These are phyloP conservation scores for Desmodus rotundus DNA, from an alignment of 2,113 vertebrate species.

Conservation along the genomic window DNA sequence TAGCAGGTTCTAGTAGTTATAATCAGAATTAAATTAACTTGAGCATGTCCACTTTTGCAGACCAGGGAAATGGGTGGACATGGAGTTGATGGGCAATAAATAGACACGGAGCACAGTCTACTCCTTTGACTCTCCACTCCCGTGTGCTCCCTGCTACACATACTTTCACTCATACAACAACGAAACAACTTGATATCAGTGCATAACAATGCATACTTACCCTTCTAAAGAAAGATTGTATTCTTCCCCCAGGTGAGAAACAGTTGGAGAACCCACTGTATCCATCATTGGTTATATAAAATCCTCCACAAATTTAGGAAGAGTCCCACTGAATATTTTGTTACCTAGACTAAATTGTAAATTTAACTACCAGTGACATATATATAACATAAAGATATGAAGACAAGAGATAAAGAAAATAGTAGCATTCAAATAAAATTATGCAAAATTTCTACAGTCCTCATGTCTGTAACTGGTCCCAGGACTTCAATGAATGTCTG, in stretches of 20 bases:
- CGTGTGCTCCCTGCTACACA: neutral
- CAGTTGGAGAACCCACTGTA: neutral
- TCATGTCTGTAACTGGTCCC: neutral
- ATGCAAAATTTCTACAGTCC: neutral
- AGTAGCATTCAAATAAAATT: neutral
- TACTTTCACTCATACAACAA: neutral
- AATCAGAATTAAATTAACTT: neutral
- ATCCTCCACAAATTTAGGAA: neutral
- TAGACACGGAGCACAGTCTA: neutral
- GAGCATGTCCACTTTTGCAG: neutral
- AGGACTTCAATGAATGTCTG: neutral
- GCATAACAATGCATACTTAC: neutral
- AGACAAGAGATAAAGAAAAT: neutral
- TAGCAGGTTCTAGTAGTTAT: neutral
- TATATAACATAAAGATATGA: neutral
- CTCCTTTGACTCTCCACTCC: neutral
- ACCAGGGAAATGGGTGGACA: neutral
- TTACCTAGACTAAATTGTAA: neutral
- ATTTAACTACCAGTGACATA: neutral
- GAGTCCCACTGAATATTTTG: neutral
- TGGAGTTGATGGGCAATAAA: neutral
- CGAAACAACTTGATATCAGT: neutral
- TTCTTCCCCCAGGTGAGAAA: neutral
- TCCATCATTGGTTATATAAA: neutral
- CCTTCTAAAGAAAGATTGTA: neutral